Percentiles rank a stretch among this genome's conserved stretches.
These are phyloP conservation scores for Astyanax mexicanus DNA, from an alignment of 2,797 vertebrate species.

Conservation along the genomic window DNA sequence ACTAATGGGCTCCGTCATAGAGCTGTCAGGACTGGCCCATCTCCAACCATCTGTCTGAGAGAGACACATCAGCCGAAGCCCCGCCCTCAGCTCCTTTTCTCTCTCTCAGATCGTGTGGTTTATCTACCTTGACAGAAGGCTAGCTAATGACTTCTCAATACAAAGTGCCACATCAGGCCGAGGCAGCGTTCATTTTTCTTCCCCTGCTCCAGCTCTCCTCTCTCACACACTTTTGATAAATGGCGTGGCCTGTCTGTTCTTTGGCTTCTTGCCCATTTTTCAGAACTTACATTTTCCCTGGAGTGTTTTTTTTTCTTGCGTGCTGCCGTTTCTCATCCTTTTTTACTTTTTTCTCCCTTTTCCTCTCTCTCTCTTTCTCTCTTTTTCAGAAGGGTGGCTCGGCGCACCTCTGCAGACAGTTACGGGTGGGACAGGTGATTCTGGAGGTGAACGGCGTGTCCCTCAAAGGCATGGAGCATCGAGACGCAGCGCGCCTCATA, in stretches of 20 bases:
- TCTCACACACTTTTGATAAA: conserved; percentile 30
- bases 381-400: conserved; percentile 85
- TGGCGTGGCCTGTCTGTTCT: conserved; percentile 12
- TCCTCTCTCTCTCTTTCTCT: conserved; percentile 16
- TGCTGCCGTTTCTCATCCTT: not conserved
- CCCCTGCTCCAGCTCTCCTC: conserved; percentile 19
- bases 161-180: conserved; percentile 41
- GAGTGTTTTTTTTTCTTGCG: not conserved
- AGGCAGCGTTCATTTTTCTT: conserved; percentile 26
- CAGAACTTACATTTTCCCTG: not conserved
- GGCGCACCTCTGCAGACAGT: conserved; percentile 87
- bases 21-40: conserved; percentile 36
- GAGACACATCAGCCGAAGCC: not conserved
- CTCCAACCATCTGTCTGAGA: conserved; percentile 23
- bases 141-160: conserved; percentile 47
- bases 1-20: conserved; percentile 22
- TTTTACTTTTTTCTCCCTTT: conserved; percentile 17
- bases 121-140: conserved; percentile 43
- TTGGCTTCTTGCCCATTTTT: conserved; percentile 1
- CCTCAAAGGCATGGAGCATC: conserved; percentile 89
- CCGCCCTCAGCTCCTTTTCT: not conserved
- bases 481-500: conserved; percentile 88
- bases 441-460: conserved; percentile 89
- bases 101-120: conserved; percentile 12
- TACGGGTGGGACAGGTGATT: conserved; percentile 94